Evolutionary conservation across 2,888 invertebrate genomes (phyloP), one percentile per base, ranked within the genome.

Genomic region (Caenorhabditis sp.): DNA sequence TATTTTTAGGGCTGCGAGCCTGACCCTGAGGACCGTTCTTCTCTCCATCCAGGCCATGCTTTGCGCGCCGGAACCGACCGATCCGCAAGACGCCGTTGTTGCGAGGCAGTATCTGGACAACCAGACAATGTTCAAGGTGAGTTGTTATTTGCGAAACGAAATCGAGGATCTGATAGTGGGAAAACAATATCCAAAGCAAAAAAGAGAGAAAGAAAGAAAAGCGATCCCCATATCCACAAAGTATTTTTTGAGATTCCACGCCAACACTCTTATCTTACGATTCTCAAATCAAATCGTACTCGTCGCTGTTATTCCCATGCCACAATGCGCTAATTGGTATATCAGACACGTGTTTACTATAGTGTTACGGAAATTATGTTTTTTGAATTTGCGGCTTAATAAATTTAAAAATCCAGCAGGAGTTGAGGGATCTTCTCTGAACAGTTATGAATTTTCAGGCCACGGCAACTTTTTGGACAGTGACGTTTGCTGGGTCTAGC

Each of bases 381-480:
- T 8, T 13, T 9, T 32, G 32, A 11, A 44, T 3, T 8, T 8
- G 37, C 13, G n/a, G 13, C 47, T 62, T 9, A 9, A 9, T 9
- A 9, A 6, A 32, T 22, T 50, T 20, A 4, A 18, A 40, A 15
- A 40, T 4, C n/a, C n/a, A n/a, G n/a, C n/a, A 40, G 40, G 40
- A 15, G 15, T 3, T 40, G 40, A 40, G 40, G 15, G 40, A 40
- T n/a, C 9, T 15, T 40, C 3, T 3, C 9, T 5, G 9, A 40
- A 13, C 6, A 15, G 40, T 15, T 6, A 32, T 32, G 32, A 9
- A 13, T 18, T 68, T 69, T 60, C 55, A 86, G 88, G 93, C 95
- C 90, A 99, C 99, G 24, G 99, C 99, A 26, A 94, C 94, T 91
- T 97, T 97, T 93, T 99, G 99, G 99, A 96, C 98, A 76, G 95